Percentiles rank a stretch among this genome's conserved stretches.
phyloP scores from a whole-genome alignment of 2,888 invertebrate species.

The Lepetodrilus schrolli region DNA sequence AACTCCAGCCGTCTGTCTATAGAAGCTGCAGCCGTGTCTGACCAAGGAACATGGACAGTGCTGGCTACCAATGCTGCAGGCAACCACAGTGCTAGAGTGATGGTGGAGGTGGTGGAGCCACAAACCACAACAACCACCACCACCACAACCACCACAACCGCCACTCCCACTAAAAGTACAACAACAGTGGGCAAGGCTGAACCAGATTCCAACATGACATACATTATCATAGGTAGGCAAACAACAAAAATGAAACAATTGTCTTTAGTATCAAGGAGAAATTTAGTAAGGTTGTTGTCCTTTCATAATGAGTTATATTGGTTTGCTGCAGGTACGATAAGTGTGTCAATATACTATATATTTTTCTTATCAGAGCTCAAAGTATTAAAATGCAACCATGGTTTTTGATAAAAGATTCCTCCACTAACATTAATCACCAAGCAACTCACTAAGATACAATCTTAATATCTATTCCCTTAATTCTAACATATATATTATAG shows the following conservation, averaged over 20 bases:
- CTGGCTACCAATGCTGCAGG: constrained; percentile 41
- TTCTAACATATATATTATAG: too few relatives aligned
- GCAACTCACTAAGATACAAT: too few relatives aligned
- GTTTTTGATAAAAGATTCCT: too few relatives aligned
- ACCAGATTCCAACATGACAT: background rate
- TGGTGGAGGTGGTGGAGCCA: constrained; percentile 6
- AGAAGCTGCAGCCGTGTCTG: constrained; percentile 31
- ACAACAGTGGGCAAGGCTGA: background rate
- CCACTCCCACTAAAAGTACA: background rate
- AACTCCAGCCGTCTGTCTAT: constrained; percentile 41
- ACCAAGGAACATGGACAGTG: constrained; percentile 46
- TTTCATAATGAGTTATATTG: too few relatives aligned
- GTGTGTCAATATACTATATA: too few relatives aligned
- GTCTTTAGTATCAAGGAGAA: too few relatives aligned
- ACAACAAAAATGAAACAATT: background rate
- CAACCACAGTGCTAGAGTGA: constrained; percentile 28
- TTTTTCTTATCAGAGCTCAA: too few relatives aligned
- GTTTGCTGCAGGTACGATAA: too few relatives aligned
- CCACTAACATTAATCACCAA: too few relatives aligned
- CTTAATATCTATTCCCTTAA: too few relatives aligned
- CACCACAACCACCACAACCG: background rate
- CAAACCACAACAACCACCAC: background rate
- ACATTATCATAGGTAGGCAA: background rate
- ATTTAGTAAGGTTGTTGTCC: too few relatives aligned
- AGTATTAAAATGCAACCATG: too few relatives aligned